These are phyloP conservation scores for Aythya baeri DNA, from an alignment of 2,113 vertebrate species.

Conservation along the genomic window DNA sequence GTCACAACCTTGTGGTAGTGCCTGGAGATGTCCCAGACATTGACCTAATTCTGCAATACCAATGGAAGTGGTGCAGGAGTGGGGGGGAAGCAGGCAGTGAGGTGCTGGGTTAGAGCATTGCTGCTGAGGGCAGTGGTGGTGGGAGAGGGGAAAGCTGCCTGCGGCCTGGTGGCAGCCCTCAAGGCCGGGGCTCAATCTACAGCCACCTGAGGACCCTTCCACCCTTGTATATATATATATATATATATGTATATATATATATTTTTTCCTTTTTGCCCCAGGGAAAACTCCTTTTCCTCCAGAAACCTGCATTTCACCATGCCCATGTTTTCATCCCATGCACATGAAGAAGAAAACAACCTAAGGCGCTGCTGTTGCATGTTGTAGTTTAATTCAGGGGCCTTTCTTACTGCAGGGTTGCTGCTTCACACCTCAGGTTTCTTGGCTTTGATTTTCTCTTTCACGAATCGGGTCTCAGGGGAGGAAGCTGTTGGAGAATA, in stretches of 20 bases:
- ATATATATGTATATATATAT: too few species aligned
- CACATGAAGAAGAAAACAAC: neutral
- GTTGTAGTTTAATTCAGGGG: neutral
- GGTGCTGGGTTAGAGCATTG: rapidly evolving
- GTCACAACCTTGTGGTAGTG: neutral
- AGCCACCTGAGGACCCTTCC: neutral
- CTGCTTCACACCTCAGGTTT: slow-evolving; percentile 1
- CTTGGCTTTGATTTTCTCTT: neutral
- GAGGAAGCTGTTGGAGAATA: slow-evolving; percentile 43
- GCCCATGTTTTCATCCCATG: neutral
- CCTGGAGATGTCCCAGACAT: neutral
- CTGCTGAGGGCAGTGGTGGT: rapidly evolving
- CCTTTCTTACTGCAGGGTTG: neutral
- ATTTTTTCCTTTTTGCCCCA: neutral
- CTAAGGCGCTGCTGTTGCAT: neutral
- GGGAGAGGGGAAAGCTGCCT: neutral
- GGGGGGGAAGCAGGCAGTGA: neutral
- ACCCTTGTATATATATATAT: too few species aligned
- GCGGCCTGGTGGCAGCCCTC: neutral
- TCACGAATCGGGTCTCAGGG: neutral
- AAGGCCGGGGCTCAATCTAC: neutral
- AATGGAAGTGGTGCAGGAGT: neutral
- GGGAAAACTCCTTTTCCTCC: neutral
- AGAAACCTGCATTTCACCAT: neutral
- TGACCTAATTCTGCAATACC: neutral